A percentile compares a stretch with the other conserved stretches of the same genome.
phyloP scores from a whole-genome alignment of 2,113 vertebrate genomes.

The Bufo gargarizans region DNA sequence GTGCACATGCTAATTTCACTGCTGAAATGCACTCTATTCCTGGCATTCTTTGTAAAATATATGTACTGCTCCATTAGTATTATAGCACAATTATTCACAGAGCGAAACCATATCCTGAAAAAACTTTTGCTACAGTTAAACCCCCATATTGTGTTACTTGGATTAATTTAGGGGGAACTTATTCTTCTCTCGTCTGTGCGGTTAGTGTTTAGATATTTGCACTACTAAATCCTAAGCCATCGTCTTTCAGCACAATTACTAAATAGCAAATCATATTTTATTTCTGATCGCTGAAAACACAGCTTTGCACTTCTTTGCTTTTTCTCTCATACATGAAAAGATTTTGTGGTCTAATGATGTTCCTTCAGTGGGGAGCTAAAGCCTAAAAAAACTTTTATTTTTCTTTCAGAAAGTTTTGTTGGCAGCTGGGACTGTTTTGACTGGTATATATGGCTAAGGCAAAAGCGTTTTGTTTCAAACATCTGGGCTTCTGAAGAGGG shows the following conservation, averaged over 20 bases:
- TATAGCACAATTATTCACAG: neutral
- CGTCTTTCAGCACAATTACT: neutral
- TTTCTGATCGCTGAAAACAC: conserved; percentile 25
- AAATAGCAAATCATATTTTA: neutral
- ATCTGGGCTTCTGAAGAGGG: conserved; percentile 43
- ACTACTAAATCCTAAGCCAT: neutral
- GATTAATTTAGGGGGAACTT: conserved; percentile 3
- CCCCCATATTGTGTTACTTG: conserved; percentile 8
- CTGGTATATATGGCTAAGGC: conserved; percentile 45
- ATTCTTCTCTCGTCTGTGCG: neutral
- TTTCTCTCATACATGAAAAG: conserved; percentile 30
- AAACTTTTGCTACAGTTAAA: conserved; percentile 16
- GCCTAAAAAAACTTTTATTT: conserved; percentile 42
- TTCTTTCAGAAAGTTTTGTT: conserved; percentile 35
- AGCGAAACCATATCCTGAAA: conserved; percentile 1
- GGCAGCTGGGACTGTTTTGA: conserved; percentile 59
- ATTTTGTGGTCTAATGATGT: conserved; percentile 22
- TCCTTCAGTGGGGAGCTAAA: conserved; percentile 34
- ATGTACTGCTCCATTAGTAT: neutral
- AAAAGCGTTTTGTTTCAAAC: conserved; percentile 51
- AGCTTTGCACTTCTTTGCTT: conserved; percentile 9
- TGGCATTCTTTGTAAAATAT: neutral
- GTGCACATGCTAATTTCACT: no score
- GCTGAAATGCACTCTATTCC: neutral
- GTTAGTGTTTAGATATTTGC: neutral